These are phyloP conservation scores for Cephus nigrinus DNA, from an alignment of 2,888 invertebrate genomes.

Conservation along the genomic window DNA sequence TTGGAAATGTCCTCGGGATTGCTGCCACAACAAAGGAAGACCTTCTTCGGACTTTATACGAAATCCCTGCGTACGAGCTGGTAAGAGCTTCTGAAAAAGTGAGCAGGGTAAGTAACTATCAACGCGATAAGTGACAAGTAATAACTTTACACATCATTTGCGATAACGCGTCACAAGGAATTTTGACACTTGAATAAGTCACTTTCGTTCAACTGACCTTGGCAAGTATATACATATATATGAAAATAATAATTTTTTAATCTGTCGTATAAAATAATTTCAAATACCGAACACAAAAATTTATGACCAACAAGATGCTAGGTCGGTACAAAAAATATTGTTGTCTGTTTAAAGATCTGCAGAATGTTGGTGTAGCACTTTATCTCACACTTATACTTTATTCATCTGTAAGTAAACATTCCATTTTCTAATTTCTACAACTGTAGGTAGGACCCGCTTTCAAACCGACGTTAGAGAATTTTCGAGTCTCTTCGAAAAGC, in stretches of 20 bases:
- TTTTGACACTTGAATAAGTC: not conserved
- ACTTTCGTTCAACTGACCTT: not conserved
- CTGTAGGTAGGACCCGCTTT: slow-evolving; percentile 65
- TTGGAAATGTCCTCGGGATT: slow-evolving; percentile 58
- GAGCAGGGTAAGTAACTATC: slow-evolving; percentile 24
- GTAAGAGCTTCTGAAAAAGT: slow-evolving; percentile 58
- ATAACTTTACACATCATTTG: not conserved
- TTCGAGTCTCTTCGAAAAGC: slow-evolving; percentile 62
- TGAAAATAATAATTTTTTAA: too few relatives aligned
- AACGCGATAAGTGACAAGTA: not conserved
- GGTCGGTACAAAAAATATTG: not conserved
- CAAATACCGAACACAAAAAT: not conserved
- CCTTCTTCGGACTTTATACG: slow-evolving; percentile 62
- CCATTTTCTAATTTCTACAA: not conserved
- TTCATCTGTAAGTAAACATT: not conserved
- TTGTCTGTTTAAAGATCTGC: not conserved
- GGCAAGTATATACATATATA: too few relatives aligned
- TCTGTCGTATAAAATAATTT: not conserved
- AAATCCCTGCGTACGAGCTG: slow-evolving; percentile 59
- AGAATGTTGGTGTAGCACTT: not conserved
- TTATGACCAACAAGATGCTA: not conserved
- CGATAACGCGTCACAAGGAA: too few relatives aligned
- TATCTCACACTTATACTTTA: not conserved
- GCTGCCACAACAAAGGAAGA: slow-evolving; percentile 48
- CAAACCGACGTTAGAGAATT: slow-evolving; percentile 68